Evolutionary conservation across 92 coral and sea anemone species (phyloP).

Genomic region (Siderastrea siderea): DNA sequence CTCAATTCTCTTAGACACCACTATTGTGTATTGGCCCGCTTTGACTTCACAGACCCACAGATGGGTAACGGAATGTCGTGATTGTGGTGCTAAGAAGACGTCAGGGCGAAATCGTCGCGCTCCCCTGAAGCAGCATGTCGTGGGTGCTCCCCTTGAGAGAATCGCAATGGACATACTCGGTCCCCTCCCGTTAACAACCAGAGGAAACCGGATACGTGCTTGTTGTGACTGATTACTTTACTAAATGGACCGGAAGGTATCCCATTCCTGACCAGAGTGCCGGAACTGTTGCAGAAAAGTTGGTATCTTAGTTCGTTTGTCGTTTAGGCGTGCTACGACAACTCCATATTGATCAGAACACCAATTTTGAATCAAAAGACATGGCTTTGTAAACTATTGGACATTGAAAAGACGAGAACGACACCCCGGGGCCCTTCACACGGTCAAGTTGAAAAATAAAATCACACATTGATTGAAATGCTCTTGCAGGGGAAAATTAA

Average conservation of each 20-base stretch:
- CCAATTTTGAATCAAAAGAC: too few relatives aligned
- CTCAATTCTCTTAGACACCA: conserved; percentile 40
- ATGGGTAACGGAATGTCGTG: conserved; percentile 33
- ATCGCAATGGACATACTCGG: conserved; percentile 48
- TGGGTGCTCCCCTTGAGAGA: conserved; percentile 39
- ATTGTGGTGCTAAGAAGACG: conserved; percentile 32
- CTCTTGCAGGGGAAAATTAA: too few relatives aligned
- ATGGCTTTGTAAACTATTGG: conserved; percentile 5
- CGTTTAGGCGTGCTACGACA: background rate
- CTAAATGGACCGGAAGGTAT: background rate
- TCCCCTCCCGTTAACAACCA: conserved; percentile 29
- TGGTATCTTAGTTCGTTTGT: background rate
- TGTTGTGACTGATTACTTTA: background rate
- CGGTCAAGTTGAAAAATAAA: conserved; percentile 23
- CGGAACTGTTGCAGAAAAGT: background rate
- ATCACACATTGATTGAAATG: too few relatives aligned
- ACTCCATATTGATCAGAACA: background rate
- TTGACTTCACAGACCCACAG: conserved; percentile 12
- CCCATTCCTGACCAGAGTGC: background rate
- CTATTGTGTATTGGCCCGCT: conserved; percentile 54
- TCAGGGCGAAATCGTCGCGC: conserved; percentile 27
- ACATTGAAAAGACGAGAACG: conserved; percentile 56
- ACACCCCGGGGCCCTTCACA: conserved; percentile 60
- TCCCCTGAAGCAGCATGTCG: conserved; percentile 44
- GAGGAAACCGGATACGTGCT: conserved; percentile 25